Evolutionary conservation across 1,140 invertebrate genomes (phyloP), one percentile per base, ranked within the genome.

Genomic region (Aphidius ervi): DNA sequence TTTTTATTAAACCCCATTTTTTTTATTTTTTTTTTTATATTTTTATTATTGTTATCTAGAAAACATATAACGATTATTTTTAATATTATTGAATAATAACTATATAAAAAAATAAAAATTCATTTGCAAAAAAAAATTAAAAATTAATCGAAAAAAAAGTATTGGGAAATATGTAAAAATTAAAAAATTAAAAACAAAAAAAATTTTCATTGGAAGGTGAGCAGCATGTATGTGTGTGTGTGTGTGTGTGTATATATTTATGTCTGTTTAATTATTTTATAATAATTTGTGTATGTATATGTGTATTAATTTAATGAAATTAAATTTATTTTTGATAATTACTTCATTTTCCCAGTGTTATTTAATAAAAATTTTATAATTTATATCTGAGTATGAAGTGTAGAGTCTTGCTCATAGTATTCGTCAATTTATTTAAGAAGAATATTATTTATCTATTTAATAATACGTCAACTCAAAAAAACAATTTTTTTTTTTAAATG

Each of bases 51-150:
- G 46, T 47, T 57, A 45, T 57, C 23, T 31, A 31, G 23, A 31
- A 31, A 31, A 31, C 23, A 31, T 31, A 31, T 31, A 31, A 64
- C 56, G 59, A 59, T 61, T 64, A 59, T 61, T 49, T 61, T 56
- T 56, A 20, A 61, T 56, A 46, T 23, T 56, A 63, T 53, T 58
- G 56, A 64, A 64, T 62, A 64, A 31, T 31, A 31, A 64, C 59
- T 64, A 58, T 64, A 56, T 64, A 61, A 64, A 64, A 64, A 64
- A 64, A 64, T 64, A 64, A 64, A 64, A 64, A 58, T 64, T 59
- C 58, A 61, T 58, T 61, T 64, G 31, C 46, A 37, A 48, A 54
- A 54, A 54, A 23, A 49, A 54, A 31, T 40, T 43, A 47, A 40
- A 59, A 56, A 56, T 46, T 42, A 54, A 58, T 48, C 20, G 23